Conservation (phyloP, 2,797 vertebrate species). For the Rhincodon typus region DNA sequence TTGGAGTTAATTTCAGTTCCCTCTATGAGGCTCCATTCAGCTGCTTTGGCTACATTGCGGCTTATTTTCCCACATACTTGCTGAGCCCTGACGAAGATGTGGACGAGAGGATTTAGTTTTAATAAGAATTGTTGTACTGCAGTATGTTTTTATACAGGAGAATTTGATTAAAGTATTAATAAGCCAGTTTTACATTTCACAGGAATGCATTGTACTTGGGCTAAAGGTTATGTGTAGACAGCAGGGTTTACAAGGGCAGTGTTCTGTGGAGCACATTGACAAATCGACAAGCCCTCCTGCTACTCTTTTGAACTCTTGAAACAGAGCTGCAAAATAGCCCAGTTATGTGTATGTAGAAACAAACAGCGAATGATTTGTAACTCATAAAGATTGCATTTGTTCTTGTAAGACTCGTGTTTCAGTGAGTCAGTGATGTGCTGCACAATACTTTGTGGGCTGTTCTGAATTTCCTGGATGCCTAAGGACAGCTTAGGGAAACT, state of each 20-base stretch:
- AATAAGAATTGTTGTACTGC: not conserved
- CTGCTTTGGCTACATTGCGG: not conserved
- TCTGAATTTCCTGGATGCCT: not conserved
- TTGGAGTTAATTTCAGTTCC: not conserved
- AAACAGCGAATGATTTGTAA: not conserved
- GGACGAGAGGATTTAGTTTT: not conserved
- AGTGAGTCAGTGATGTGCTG: not conserved
- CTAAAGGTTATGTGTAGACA: conserved; percentile 24
- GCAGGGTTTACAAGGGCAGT: not conserved
- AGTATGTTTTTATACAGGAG: not conserved
- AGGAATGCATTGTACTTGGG: not conserved
- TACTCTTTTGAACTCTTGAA: not conserved
- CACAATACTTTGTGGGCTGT: not conserved
- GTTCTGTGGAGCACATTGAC: not conserved
- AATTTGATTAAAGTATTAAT: not conserved
- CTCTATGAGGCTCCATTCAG: not conserved
- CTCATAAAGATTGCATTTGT: not conserved
- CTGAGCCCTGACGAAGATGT: not conserved
- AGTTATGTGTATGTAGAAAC: not conserved
- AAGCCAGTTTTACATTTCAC: not conserved
- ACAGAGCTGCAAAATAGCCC: not conserved
- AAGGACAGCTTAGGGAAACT: not conserved
- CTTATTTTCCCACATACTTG: not conserved
- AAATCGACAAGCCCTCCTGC: not conserved
- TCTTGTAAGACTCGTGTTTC: not conserved